phyloP scores from a whole-genome alignment of 2,888 invertebrate genomes.

The Dryomyza anilis region DNA sequence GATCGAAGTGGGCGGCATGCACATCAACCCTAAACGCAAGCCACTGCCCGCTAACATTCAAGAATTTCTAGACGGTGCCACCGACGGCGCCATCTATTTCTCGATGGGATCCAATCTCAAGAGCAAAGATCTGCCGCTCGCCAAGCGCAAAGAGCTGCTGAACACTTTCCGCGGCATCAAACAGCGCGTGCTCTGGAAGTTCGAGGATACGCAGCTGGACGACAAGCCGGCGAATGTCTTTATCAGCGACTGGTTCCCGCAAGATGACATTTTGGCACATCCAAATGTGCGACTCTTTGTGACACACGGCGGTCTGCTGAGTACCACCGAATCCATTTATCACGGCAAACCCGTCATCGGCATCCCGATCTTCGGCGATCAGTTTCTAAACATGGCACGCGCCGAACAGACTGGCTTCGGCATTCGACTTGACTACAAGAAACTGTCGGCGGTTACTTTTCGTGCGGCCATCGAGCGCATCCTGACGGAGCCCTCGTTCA shows the following conservation, averaged over 20 bases:
- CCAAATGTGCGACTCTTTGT: constrained; percentile 58
- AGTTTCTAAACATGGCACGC: constrained; percentile 28
- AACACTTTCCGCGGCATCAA: constrained; percentile 19
- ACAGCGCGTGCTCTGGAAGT: constrained; percentile 55
- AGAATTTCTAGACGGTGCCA: constrained; percentile 51
- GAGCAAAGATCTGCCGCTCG: constrained; percentile 35
- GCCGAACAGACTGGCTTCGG: constrained; percentile 53
- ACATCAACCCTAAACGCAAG: constrained; percentile 38
- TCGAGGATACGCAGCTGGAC: constrained; percentile 45
- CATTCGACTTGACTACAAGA: constrained; percentile 43
- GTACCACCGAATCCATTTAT: constrained; percentile 58
- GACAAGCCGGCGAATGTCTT: constrained; percentile 43
- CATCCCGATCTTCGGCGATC: constrained; percentile 58
- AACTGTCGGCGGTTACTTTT: constrained; percentile 48
- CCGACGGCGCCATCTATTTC: constrained; percentile 56
- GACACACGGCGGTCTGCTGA: constrained; percentile 60
- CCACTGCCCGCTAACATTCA: constrained; percentile 46
- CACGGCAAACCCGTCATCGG: constrained; percentile 59
- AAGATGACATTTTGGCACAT: constrained; percentile 57
- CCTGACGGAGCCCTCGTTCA: constrained; percentile 30
- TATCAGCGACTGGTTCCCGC: constrained; percentile 56
- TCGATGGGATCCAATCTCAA: constrained; percentile 56
- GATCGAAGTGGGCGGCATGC: constrained; percentile 50
- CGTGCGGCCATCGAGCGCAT: constrained; percentile 28
- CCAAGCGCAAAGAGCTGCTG: constrained; percentile 34